phyloP scores from a whole-genome alignment of 2,888 invertebrate genomes.

The Pharmacophagus antenor region DNA sequence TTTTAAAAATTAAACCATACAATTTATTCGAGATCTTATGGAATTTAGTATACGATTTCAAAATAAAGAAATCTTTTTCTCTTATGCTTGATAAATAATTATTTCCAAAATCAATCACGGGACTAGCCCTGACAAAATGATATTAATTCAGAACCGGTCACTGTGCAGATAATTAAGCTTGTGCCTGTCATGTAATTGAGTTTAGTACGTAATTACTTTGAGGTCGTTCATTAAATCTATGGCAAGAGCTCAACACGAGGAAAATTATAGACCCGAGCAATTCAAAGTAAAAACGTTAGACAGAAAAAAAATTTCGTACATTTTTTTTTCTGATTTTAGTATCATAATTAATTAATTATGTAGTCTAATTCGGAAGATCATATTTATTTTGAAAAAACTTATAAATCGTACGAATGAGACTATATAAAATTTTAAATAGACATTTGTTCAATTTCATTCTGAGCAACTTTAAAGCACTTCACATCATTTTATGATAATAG shows the following conservation, averaged over 20 bases:
- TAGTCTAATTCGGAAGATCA: no score
- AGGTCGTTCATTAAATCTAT: neutral
- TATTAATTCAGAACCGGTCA: neutral
- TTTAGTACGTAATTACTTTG: conserved; percentile 2
- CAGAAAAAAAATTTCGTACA: neutral
- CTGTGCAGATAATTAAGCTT: conserved; percentile 17
- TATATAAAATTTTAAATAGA: no score
- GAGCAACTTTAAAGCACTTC: no score
- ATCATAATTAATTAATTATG: neutral
- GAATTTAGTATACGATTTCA: no score
- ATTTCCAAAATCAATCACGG: no score
- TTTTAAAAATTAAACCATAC: no score
- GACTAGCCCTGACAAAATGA: neutral
- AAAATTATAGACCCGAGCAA: neutral
- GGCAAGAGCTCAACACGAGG: neutral
- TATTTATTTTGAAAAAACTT: no score
- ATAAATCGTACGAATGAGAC: no score
- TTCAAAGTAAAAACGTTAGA: neutral
- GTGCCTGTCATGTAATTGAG: conserved; percentile 12
- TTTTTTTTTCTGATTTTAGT: neutral
- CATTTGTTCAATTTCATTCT: no score
- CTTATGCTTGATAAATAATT: neutral
- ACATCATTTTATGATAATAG: no score
- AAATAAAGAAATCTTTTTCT: neutral
- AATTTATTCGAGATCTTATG: no score